Evolutionary conservation across 2,797 vertebrate species (phyloP).

Genomic region (Menidia menidia): DNA sequence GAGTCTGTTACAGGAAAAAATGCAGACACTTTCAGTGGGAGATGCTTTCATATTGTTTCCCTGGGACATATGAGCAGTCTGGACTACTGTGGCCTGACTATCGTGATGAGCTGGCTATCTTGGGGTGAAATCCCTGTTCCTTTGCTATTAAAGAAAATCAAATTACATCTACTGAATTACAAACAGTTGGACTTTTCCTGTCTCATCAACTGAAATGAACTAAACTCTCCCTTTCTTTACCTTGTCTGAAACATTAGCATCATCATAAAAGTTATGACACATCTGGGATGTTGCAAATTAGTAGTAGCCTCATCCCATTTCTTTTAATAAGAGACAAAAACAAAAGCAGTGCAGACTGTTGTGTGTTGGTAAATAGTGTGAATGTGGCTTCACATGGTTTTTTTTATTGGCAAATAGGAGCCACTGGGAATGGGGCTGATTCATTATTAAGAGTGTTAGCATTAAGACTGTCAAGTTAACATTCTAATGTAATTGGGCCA

Average conservation of each 20-base stretch:
- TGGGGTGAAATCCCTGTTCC: constrained; percentile 31
- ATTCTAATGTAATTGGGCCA: constrained; percentile 68
- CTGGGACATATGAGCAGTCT: constrained; percentile 43
- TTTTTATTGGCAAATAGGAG: constrained; percentile 46
- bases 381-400: constrained; percentile 40
- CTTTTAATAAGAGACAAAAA: constrained; percentile 45
- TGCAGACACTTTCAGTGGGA: constrained; percentile 26
- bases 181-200: constrained; percentile 39
- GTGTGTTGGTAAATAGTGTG: constrained; percentile 38
- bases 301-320: constrained; percentile 33
- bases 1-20: constrained; percentile 31
- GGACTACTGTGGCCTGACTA: constrained; percentile 55
- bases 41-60: constrained; percentile 43
- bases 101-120: constrained; percentile 57
- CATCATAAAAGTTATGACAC: constrained; percentile 9
- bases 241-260: constrained; percentile 15
- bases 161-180: constrained; percentile 35
- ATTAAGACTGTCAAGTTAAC: constrained; percentile 67
- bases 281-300: constrained; percentile 20
- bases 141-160: constrained; percentile 36
- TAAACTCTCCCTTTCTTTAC: constrained; percentile 13
- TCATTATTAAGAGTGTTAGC: constrained; percentile 73
- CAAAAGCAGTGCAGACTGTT: constrained; percentile 27
- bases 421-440: constrained; percentile 51
- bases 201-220: constrained; percentile 44